phyloP scores from a whole-genome alignment of 2,888 invertebrate genomes.

The Leptinotarsa juncta region DNA sequence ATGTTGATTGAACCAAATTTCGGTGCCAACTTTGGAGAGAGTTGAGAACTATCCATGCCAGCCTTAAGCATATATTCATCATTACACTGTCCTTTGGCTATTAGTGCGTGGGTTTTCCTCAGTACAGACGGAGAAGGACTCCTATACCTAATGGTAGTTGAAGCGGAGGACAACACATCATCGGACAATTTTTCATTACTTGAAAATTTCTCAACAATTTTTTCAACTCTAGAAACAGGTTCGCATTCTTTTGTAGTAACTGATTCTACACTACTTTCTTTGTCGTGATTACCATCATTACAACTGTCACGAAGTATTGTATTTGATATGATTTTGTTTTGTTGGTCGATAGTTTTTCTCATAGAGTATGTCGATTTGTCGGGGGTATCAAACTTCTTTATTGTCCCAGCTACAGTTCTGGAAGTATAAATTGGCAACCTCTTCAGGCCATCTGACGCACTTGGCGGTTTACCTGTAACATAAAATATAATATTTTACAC shows the following conservation, averaged over 20 bases:
- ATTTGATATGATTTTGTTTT: slow-evolving; percentile 9
- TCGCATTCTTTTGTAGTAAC: slow-evolving; percentile 16
- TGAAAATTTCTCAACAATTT: slow-evolving; percentile 48
- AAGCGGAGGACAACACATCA: slow-evolving; percentile 15
- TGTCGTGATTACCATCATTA: slow-evolving; percentile 5
- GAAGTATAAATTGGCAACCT: slow-evolving; percentile 57
- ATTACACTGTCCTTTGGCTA: slow-evolving; percentile 64
- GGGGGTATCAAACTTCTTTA: slow-evolving; percentile 60
- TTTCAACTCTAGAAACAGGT: slow-evolving; percentile 45
- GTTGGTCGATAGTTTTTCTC: slow-evolving; percentile 8
- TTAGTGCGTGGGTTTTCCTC: slow-evolving; percentile 66
- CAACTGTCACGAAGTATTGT: neutral
- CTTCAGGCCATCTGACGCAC: slow-evolving; percentile 60
- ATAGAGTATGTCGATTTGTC: slow-evolving; percentile 20
- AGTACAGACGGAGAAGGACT: slow-evolving; percentile 65
- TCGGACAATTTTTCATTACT: slow-evolving; percentile 8
- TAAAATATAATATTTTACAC: slow-evolving; percentile 28
- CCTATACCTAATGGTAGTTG: slow-evolving; percentile 60
- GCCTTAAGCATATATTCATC: slow-evolving; percentile 54
- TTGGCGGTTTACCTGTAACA: slow-evolving; percentile 57
- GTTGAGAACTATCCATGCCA: neutral
- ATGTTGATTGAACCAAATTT: slow-evolving; percentile 30
- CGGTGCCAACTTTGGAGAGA: slow-evolving; percentile 16
- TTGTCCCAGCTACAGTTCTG: slow-evolving; percentile 60
- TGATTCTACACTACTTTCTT: neutral